Percentiles rank a stretch among this genome's conserved stretches.
Evolutionary conservation across 2,113 vertebrate species (phyloP).

Genomic region (Nothoprocta pentlandii): DNA sequence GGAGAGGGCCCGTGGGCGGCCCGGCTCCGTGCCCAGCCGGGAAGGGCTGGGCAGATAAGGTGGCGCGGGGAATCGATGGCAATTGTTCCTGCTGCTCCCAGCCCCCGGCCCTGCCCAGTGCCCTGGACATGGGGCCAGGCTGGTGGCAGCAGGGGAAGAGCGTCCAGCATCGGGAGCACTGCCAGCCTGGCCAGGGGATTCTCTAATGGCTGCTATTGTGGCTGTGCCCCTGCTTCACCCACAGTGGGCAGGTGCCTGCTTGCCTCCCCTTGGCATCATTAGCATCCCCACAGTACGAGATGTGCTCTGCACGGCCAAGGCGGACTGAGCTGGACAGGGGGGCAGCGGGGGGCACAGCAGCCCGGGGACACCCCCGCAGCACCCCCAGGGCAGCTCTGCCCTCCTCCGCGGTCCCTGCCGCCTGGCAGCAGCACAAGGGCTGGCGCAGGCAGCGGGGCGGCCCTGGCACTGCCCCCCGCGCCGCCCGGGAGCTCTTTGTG

Average conservation of each 20-base stretch:
- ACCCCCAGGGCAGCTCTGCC: too few species aligned
- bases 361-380: neutral
- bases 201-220: neutral
- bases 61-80: neutral
- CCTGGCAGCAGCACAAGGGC: neutral
- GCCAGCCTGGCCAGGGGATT: neutral
- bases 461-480: neutral
- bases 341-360: neutral
- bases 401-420: neutral
- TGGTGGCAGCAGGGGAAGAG: neutral
- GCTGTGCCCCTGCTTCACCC: neutral
- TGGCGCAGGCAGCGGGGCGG: neutral
- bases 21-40: neutral
- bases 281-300: fast-evolving
- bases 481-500: slow-evolving; percentile 22
- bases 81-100: neutral
- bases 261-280: neutral
- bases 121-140: neutral
- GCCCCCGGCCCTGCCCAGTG: slow-evolving; percentile 31
- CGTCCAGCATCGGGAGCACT: fast-evolving
- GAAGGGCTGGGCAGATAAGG: neutral
- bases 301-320: neutral
- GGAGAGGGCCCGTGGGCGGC: neutral
- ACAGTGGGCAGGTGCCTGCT: too few species aligned
- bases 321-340: neutral